Evolutionary conservation across 2,888 invertebrate genomes (phyloP).

Genomic region (Lissonota sp.): DNA sequence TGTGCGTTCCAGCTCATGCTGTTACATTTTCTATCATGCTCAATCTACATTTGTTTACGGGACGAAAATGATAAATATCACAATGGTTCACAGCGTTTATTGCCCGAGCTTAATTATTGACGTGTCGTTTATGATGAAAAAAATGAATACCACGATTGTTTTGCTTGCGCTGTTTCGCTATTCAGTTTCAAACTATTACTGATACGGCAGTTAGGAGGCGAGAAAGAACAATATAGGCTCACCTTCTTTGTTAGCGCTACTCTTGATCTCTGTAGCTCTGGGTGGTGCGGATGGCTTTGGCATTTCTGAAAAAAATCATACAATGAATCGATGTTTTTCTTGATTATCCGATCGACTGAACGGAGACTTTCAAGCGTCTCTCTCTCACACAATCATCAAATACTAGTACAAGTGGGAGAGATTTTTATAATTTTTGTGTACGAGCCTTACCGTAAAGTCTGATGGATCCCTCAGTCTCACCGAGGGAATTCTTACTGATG

Average conservation of each 20-base stretch:
- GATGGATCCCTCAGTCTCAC: constrained; percentile 97
- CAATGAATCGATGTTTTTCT: constrained; percentile 9
- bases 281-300: constrained; percentile 94
- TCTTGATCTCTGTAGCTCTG: constrained; percentile 92
- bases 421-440: constrained; percentile 47
- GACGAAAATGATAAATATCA: too few relatives aligned
- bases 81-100: too few relatives aligned
- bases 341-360: neutral
- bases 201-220: constrained; percentile 1
- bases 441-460: constrained; percentile 92
- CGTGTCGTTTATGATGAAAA: too few relatives aligned
- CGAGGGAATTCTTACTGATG: constrained; percentile 96
- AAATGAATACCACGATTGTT: constrained; percentile 1
- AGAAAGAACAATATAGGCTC: constrained; percentile 77
- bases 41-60: too few relatives aligned
- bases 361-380: neutral
- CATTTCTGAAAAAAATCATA: constrained; percentile 88
- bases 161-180: neutral
- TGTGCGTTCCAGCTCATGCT: too few relatives aligned
- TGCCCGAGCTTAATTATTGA: too few relatives aligned
- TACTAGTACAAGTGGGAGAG: neutral
- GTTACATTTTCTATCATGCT: too few relatives aligned
- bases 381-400: neutral
- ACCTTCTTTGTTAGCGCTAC: constrained; percentile 91
- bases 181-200: constrained; percentile 20